A percentile compares a stretch with the other conserved stretches of the same genome.
Evolutionary conservation across 2,113 vertebrate species (phyloP).

Genomic region (Bubo blakistoni): DNA sequence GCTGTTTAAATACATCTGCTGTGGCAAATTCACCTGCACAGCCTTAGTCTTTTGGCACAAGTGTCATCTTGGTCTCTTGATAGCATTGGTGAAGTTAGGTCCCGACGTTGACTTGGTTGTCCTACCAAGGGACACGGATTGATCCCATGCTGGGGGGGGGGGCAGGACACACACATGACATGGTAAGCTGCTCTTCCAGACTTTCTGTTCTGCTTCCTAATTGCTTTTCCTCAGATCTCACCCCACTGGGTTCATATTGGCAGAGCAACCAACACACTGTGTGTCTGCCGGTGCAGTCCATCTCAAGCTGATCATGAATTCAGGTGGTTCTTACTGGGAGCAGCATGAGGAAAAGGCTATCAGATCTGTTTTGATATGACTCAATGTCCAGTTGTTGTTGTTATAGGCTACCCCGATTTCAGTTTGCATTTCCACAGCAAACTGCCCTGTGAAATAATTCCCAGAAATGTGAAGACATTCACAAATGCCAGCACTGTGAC

Average conservation of each 20-base stretch:
- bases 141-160: background rate
- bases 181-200: background rate
- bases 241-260: background rate
- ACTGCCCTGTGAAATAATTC: background rate
- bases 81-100: background rate
- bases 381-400: background rate
- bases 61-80: background rate
- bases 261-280: background rate
- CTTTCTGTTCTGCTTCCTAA: background rate
- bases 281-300: background rate
- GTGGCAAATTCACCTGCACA: background rate
- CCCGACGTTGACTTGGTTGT: rapidly evolving
- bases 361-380: background rate
- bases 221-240: background rate
- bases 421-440: background rate
- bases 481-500: background rate
- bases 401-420: background rate
- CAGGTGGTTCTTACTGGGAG: background rate
- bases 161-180: no score
- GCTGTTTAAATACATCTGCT: background rate
- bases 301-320: background rate
- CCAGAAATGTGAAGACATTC: background rate
- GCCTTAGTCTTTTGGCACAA: background rate
- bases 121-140: rapidly evolving
- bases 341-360: rapidly evolving